Evolutionary conservation across 2,113 vertebrate genomes (phyloP).

Genomic region (Macquaria ambigua): DNA sequence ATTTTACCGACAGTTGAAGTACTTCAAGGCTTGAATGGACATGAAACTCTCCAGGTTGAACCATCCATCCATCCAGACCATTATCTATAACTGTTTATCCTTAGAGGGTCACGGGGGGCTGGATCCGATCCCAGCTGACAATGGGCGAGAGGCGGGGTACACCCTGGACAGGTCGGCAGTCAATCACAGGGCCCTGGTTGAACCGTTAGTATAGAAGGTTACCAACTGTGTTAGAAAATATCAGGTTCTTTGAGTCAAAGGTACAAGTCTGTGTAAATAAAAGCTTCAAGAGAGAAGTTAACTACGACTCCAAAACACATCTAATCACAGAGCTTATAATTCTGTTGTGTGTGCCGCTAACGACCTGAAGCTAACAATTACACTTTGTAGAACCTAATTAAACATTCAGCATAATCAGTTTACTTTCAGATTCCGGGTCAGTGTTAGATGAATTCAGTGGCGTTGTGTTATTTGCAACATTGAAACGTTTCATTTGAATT

Average conservation of each 20-base stretch:
- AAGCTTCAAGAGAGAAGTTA: not conserved
- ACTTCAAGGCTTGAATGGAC: not conserved
- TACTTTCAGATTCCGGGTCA: not conserved
- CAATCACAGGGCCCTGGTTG: too few relatives aligned
- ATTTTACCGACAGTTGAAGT: constrained; percentile 9
- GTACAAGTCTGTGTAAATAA: not conserved
- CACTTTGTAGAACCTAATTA: not conserved
- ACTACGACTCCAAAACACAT: not conserved
- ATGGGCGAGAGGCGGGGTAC: too few relatives aligned
- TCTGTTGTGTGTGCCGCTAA: not conserved
- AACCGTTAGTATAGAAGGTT: not conserved
- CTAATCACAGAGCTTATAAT: not conserved
- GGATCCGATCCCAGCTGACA: too few relatives aligned
- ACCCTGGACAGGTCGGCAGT: too few relatives aligned
- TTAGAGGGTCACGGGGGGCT: too few relatives aligned
- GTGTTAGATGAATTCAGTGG: not conserved
- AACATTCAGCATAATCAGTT: not conserved
- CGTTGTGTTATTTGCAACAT: not conserved
- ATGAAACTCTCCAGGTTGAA: not conserved
- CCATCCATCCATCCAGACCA: not conserved
- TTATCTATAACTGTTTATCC: too few relatives aligned
- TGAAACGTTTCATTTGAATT: not conserved
- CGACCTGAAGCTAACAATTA: not conserved
- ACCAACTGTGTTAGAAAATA: not conserved
- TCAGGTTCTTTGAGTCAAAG: not conserved